Evolutionary conservation across 2,888 invertebrate genomes (phyloP).

Genomic region (Thalpophila matura): DNA sequence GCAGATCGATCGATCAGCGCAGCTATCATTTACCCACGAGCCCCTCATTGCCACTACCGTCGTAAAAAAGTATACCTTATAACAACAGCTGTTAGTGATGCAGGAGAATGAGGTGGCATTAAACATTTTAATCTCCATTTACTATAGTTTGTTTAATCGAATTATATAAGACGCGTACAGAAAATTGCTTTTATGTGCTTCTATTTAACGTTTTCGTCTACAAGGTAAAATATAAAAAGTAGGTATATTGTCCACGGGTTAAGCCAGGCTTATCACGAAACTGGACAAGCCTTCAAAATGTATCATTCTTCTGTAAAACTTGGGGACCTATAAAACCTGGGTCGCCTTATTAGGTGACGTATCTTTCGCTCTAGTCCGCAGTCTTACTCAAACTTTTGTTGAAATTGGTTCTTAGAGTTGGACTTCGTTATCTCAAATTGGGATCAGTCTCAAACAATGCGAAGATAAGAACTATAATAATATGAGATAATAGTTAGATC

Average conservation of each 20-base stretch:
- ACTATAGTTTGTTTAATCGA: no score
- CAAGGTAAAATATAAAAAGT: constrained; percentile 30
- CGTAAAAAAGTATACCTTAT: no score
- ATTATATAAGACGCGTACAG: no score
- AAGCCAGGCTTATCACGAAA: constrained; percentile 10
- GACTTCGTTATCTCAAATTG: not conserved
- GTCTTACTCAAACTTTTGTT: constrained; percentile 23
- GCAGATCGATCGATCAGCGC: no score
- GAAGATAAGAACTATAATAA: not conserved
- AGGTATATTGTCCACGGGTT: constrained; percentile 2
- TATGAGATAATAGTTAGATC: no score
- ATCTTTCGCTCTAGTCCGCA: constrained; percentile 9
- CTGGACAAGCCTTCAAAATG: constrained; percentile 15
- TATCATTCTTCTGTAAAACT: constrained; percentile 31
- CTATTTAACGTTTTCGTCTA: constrained; percentile 5
- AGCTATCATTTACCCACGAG: no score
- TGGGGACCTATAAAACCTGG: constrained; percentile 8
- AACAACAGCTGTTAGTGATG: no score
- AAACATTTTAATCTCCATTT: no score
- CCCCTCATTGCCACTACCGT: no score
- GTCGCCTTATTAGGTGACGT: constrained; percentile 1
- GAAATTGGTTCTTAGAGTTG: constrained; percentile 18
- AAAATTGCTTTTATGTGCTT: no score
- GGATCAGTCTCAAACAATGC: not conserved
- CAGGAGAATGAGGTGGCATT: no score